Evolutionary conservation across 92 coral and sea anemone genomes (phyloP).

Genomic region (Phenganax subtilis): DNA sequence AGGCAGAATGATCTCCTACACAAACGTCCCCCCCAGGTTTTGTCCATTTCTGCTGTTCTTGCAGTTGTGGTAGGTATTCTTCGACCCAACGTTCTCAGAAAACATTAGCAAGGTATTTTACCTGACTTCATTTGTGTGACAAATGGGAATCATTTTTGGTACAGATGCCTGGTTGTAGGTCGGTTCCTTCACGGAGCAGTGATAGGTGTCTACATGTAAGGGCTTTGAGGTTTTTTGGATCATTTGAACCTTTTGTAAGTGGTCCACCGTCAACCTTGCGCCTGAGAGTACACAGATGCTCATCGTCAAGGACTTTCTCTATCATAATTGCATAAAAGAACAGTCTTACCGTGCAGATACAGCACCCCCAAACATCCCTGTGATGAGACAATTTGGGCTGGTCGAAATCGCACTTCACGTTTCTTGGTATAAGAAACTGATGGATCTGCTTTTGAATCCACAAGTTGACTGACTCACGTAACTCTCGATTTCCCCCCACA

Average conservation of each 20-base stretch:
- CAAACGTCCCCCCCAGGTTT: not conserved
- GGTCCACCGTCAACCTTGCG: not conserved
- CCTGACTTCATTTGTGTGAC: not conserved
- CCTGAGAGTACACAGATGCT: no score
- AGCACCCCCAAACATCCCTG: slow-evolving; percentile 12
- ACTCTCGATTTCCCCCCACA: not conserved
- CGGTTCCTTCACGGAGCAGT: not conserved
- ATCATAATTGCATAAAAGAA: no score
- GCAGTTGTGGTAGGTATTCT: slow-evolving; percentile 1
- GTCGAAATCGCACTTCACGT: slow-evolving; percentile 1
- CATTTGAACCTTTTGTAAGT: not conserved
- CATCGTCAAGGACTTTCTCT: no score
- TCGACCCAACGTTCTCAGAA: not conserved
- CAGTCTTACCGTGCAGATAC: not conserved
- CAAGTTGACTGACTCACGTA: slow-evolving; percentile 32
- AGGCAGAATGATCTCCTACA: slow-evolving; percentile 8
- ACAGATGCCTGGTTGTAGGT: not conserved
- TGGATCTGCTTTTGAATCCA: slow-evolving; percentile 16
- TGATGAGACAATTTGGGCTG: slow-evolving; percentile 1
- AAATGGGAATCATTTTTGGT: not conserved
- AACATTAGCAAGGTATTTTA: not conserved
- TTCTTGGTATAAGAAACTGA: not conserved
- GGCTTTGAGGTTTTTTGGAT: not conserved
- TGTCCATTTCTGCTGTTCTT: slow-evolving; percentile 15
- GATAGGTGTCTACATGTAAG: not conserved